Base-by-base conservation (phyloP, 2,797 vertebrate genomes). In the Sebastes melanostomus region DNA sequence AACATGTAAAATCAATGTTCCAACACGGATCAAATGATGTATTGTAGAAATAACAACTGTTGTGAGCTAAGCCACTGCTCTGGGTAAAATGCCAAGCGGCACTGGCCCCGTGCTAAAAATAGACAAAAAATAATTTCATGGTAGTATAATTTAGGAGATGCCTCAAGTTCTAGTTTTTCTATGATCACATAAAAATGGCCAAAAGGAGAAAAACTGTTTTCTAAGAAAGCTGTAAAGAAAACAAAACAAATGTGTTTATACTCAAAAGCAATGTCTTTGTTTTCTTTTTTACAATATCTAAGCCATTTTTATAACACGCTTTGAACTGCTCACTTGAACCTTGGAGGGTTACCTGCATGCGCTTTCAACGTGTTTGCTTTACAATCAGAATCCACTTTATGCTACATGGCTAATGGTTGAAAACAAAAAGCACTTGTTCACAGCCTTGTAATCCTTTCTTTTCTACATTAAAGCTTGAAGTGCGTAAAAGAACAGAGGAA, bases 381-480 rank as follows among this genome's bases (percentile, higher is more conserved):
- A 32, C 36, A 85, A 80, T 88, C 85, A 81, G 59, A 60, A 78
- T 11, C 42, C 58, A 81, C 66, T 82, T 88, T 60, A 73, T 11
- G 36, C 54, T 14, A 34, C 4, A 80, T n/a, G 50, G 50, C 20
- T 77, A 77, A 85, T 66, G 24, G 32, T 30, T 84, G 61, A 72
- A 89, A 88, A 89, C 42, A 85, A 85, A 90, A 89, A 81, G 66
- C 80, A 78, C 73, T 80, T 70, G 59, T 90, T 84, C 82, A 27
- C 22, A 38, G 69, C 71, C 69, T 70, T 88, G 82, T 82, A 86
- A 82, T 74, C 55, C 70, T 72, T 70, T 79, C 25, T 82, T 81
- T 87, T 87, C 34, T 46, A 85, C 78, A 89, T 89, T 78, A 83
- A 80, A 77, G 75, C 72, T 78, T 80, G n/a, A 80, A 85, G 66